Conservation (phyloP, 2,888 invertebrate genomes). For the Panopea generosa region DNA sequence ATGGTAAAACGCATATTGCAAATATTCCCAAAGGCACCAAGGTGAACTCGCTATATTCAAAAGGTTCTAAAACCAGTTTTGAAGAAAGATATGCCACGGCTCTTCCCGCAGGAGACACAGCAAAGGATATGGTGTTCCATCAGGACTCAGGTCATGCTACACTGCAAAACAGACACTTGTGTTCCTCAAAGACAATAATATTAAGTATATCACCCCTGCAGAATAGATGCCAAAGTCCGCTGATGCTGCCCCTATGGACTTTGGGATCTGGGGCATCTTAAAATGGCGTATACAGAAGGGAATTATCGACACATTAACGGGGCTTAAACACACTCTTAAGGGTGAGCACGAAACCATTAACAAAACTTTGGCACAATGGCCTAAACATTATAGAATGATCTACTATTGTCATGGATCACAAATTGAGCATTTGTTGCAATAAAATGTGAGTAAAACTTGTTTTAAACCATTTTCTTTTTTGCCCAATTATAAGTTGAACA, state of each 20-base stretch:
- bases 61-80: not conserved
- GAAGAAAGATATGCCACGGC: slow-evolving; percentile 9
- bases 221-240: slow-evolving; percentile 28
- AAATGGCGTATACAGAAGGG: not conserved
- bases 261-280: no score
- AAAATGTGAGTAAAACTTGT: no score
- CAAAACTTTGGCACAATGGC: no score
- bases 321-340: not conserved
- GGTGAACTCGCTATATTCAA: slow-evolving; percentile 1
- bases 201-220: no score
- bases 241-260: slow-evolving; percentile 29
- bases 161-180: slow-evolving; percentile 17
- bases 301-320: no score
- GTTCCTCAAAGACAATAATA: slow-evolving; percentile 12
- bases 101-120: not conserved
- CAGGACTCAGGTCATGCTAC: slow-evolving; percentile 29
- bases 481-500: no score
- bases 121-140: slow-evolving; percentile 29
- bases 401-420: no score
- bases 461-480: no score
- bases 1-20: slow-evolving; percentile 3
- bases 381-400: no score
- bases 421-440: no score
- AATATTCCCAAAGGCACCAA: slow-evolving; percentile 10
- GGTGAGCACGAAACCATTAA: no score